phyloP scores from a whole-genome alignment of 2,888 invertebrate genomes.

The Rhingia rostrata region DNA sequence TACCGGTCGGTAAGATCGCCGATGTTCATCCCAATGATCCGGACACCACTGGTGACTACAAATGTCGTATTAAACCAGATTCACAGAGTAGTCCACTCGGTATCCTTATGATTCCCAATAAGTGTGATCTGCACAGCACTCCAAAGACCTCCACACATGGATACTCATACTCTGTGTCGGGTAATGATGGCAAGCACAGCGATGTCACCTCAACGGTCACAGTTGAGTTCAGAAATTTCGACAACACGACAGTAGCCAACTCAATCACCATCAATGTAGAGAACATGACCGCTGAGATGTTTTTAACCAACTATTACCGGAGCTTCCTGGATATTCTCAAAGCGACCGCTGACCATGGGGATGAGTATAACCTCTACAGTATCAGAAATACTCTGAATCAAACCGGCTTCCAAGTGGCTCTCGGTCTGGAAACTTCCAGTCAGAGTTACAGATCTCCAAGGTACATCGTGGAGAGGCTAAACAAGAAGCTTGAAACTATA shows the following conservation, averaged over 20 bases:
- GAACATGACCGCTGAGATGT: constrained; percentile 89
- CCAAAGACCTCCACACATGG: constrained; percentile 88
- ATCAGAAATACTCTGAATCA: constrained; percentile 85
- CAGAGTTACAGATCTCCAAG: constrained; percentile 86
- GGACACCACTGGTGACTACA: constrained; percentile 94
- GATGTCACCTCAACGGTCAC: constrained; percentile 94
- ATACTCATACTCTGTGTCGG: constrained; percentile 91
- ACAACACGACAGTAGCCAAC: constrained; percentile 92
- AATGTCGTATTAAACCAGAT: constrained; percentile 90
- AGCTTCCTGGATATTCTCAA: constrained; percentile 89
- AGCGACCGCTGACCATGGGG: constrained; percentile 86
- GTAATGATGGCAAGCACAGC: constrained; percentile 94
- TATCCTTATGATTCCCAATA: constrained; percentile 88
- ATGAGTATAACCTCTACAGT: constrained; percentile 88
- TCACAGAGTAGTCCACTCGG: constrained; percentile 84
- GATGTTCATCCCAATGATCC: constrained; percentile 96
- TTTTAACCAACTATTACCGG: constrained; percentile 90
- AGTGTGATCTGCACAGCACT: constrained; percentile 91
- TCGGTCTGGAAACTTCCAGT: constrained; percentile 86
- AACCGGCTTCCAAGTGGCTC: constrained; percentile 87
- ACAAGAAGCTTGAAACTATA: constrained; percentile 87
- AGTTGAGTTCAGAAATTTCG: constrained; percentile 91
- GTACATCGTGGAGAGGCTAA: constrained; percentile 87
- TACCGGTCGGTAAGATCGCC: constrained; percentile 92
- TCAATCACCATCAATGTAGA: constrained; percentile 90